Evolutionary conservation across 2,888 invertebrate species (phyloP).

Genomic region (Drepana falcataria): DNA sequence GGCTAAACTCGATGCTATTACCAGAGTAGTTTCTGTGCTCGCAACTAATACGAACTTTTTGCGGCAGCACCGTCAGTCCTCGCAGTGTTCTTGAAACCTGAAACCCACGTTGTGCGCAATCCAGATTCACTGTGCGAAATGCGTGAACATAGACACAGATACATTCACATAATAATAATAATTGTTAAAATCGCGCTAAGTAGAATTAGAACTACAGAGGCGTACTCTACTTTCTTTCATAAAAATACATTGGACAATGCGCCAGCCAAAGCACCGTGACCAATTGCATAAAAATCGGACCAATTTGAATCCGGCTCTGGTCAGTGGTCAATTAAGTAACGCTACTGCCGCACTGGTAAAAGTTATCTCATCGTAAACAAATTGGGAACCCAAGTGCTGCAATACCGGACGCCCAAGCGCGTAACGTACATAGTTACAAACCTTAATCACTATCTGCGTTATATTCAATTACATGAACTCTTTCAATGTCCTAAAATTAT

Average conservation of each 20-base stretch:
- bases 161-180: too few species aligned
- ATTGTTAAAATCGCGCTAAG: too few species aligned
- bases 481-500: not conserved
- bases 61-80: too few species aligned
- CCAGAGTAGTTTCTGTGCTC: too few species aligned
- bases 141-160: too few species aligned
- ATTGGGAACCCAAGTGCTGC: conserved; percentile 18
- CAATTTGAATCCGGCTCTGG: not conserved
- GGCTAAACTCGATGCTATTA: too few species aligned
- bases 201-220: too few species aligned
- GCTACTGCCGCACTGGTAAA: conserved; percentile 8
- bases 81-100: too few species aligned
- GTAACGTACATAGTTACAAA: not conserved
- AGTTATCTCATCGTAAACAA: conserved; percentile 30
- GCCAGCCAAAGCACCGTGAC: conserved; percentile 24
- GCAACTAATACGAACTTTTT: too few species aligned
- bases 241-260: too few species aligned
- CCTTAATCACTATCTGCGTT: not conserved
- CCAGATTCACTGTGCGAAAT: too few species aligned
- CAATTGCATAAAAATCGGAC: conserved; percentile 31
- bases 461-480: not conserved
- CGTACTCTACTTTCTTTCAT: not conserved
- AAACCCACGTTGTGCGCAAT: too few species aligned
- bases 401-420: conserved; percentile 7
- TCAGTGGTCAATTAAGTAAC: not conserved